Evolutionary conservation across 2,888 invertebrate species (phyloP).

Genomic region (Ariolimax columbianus): DNA sequence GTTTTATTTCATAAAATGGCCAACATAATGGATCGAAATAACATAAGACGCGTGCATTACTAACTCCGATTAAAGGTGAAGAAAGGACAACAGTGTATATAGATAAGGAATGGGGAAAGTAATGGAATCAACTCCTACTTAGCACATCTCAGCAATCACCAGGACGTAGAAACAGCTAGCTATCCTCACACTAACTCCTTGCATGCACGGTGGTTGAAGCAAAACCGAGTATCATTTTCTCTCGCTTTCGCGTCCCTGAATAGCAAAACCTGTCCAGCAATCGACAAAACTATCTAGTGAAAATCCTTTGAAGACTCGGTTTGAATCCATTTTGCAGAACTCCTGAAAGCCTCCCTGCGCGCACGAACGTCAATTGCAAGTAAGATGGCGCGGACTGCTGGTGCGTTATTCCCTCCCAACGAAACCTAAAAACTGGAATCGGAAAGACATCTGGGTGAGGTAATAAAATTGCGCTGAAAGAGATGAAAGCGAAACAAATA

Average conservation of each 20-base stretch:
- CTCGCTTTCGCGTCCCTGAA: neutral
- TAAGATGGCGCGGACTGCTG: neutral
- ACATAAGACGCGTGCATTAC: no score
- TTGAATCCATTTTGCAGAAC: conserved; percentile 40
- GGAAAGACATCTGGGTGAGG: conserved; percentile 47
- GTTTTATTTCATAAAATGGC: no score
- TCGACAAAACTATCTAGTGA: conserved; percentile 18
- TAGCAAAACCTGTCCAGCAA: conserved; percentile 32
- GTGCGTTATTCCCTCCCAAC: conserved; percentile 4
- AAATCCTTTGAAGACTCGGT: conserved; percentile 38
- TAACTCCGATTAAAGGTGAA: no score
- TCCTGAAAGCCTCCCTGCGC: conserved; percentile 11
- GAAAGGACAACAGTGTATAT: no score
- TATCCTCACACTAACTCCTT: neutral
- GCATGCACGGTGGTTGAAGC: neutral
- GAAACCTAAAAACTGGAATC: conserved; percentile 18
- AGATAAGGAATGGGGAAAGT: no score
- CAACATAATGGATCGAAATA: no score
- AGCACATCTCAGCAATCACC: neutral
- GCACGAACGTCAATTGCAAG: neutral
- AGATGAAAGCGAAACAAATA: conserved; percentile 43
- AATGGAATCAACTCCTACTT: neutral
- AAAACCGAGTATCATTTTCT: conserved; percentile 13
- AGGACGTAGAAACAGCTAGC: neutral
- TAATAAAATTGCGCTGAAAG: conserved; percentile 43